Conservation (phyloP, 30 jellyfish, hydroid and myxozoan genomes). For the Aurelia aurita complex sp. Pacific region DNA sequence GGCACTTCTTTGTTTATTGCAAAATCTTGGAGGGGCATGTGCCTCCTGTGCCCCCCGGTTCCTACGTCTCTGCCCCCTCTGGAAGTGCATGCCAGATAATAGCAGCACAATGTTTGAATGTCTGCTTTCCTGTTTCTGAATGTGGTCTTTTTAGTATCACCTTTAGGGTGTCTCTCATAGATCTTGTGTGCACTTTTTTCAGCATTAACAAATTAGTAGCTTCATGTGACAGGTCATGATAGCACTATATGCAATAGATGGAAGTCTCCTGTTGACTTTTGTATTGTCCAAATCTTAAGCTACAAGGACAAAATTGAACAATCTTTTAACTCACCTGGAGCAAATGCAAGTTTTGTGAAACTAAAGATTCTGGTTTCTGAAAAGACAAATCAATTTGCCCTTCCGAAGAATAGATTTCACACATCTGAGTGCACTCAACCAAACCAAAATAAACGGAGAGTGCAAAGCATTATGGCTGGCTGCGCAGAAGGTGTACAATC, state of each 20-base stretch:
- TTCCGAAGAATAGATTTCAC: too few species aligned
- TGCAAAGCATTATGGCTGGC: too few species aligned
- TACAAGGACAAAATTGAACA: too few species aligned
- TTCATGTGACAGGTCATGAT: conserved; percentile 42
- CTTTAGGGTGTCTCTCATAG: conserved; percentile 32
- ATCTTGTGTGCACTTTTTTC: conserved; percentile 25
- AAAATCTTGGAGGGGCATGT: too few species aligned
- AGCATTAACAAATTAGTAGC: conserved; percentile 28
- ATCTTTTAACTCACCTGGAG: too few species aligned
- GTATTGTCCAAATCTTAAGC: background rate
- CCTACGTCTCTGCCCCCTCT: too few species aligned
- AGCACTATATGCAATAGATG: conserved; percentile 17
- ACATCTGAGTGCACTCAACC: too few species aligned
- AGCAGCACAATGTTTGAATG: conserved; percentile 55
- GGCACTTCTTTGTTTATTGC: too few species aligned
- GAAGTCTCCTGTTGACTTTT: background rate
- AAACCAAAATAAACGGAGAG: too few species aligned
- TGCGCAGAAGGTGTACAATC: too few species aligned
- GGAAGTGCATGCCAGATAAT: conserved; percentile 53
- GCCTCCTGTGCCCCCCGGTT: too few species aligned
- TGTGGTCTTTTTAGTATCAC: conserved; percentile 32
- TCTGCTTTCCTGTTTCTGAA: conserved; percentile 60
- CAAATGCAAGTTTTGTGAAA: background rate
- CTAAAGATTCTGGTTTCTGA: background rate
- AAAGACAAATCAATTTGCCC: too few species aligned